A percentile compares a stretch with the other conserved stretches of the same genome.
phyloP scores from a whole-genome alignment of 1,140 invertebrate species.

The Zaprionus nigranus region DNA sequence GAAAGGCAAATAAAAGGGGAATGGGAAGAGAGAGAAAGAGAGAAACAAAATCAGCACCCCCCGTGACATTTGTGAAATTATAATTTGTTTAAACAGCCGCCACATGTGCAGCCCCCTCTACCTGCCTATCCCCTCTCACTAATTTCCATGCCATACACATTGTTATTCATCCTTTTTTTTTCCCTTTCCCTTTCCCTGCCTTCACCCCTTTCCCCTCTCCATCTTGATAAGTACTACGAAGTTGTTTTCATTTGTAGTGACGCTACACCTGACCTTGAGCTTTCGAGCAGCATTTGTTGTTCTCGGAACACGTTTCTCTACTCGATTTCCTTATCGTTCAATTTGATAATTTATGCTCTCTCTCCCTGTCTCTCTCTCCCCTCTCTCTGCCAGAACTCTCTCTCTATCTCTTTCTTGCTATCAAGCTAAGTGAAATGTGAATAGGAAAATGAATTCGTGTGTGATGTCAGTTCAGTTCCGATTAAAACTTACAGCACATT shows the following conservation, averaged over 20 bases:
- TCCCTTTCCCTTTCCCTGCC: neutral
- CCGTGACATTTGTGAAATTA: constrained; percentile 46
- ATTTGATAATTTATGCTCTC: constrained; percentile 19
- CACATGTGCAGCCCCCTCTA: constrained; percentile 51
- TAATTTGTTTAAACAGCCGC: constrained; percentile 76
- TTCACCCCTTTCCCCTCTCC: neutral
- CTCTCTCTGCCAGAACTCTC: neutral
- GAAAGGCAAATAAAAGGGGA: neutral
- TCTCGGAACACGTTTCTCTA: constrained; percentile 66
- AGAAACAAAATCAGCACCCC: constrained; percentile 10
- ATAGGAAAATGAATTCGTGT: too few relatives aligned
- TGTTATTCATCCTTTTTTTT: neutral
- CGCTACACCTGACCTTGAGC: constrained; percentile 80
- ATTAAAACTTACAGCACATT: too few relatives aligned
- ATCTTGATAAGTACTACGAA: neutral
- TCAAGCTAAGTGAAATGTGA: too few relatives aligned
- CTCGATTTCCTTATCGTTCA: constrained; percentile 56
- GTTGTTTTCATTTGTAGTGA: constrained; percentile 74
- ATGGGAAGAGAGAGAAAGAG: neutral
- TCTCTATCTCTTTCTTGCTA: too few relatives aligned
- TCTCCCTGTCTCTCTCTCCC: too few relatives aligned
- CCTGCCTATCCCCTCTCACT: neutral
- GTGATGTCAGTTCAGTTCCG: too few relatives aligned
- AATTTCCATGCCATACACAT: neutral
- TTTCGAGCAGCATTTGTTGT: constrained; percentile 62